A percentile compares a stretch with the other conserved stretches of the same genome.
Evolutionary conservation across 2,797 vertebrate genomes (phyloP).

Genomic region (Lacerta bilineata): DNA sequence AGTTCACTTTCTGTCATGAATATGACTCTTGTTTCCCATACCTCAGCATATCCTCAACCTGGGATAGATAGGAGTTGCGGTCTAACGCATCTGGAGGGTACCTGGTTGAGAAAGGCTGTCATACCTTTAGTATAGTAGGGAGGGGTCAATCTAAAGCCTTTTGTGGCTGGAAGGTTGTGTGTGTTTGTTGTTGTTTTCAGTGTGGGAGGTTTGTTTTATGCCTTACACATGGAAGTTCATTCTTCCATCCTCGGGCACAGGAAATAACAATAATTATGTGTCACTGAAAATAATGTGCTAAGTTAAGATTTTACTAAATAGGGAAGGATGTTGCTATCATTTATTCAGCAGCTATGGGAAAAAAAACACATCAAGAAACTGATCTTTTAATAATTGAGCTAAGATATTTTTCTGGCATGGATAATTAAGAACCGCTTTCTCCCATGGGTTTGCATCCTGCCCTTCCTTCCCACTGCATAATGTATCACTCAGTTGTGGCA

Average conservation of each 20-base stretch:
- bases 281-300: background rate
- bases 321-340: background rate
- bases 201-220: background rate
- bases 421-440: constrained; percentile 21
- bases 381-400: constrained; percentile 15
- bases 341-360: background rate
- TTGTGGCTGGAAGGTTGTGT: background rate
- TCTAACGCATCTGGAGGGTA: no score
- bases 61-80: no score
- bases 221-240: background rate
- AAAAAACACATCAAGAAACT: background rate
- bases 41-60: no score
- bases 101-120: background rate
- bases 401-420: constrained; percentile 6
- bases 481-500: background rate
- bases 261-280: background rate
- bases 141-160: background rate
- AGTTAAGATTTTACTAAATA: background rate
- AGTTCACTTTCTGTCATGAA: background rate
- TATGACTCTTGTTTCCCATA: background rate
- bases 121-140: background rate
- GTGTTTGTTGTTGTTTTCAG: no score
- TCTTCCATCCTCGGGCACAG: background rate
- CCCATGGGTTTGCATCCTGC: constrained; percentile 7
- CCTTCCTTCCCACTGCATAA: background rate